Conservation (phyloP, 1,140 invertebrate species). For the Sminthurinus signatus region DNA sequence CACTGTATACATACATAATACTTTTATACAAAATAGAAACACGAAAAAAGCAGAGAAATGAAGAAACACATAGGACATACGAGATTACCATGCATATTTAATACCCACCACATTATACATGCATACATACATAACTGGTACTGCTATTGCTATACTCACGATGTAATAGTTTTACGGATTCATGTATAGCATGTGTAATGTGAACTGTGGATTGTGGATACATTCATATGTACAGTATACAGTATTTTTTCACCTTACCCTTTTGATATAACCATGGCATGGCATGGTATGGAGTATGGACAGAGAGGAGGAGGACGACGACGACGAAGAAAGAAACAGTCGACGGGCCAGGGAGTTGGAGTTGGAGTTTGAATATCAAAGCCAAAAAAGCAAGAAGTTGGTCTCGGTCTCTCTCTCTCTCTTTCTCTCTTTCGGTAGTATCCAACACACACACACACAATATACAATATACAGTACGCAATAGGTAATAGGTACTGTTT, state of each 20-base stretch:
- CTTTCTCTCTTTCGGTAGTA: not conserved
- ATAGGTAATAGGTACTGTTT: not conserved
- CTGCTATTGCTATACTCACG: not conserved
- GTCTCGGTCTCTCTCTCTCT: not conserved
- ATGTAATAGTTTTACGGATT: too few species aligned
- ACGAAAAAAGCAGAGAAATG: not conserved
- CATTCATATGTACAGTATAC: too few species aligned
- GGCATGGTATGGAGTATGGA: not conserved
- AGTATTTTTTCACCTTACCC: too few species aligned
- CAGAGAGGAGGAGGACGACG: not conserved
- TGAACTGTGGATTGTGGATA: too few species aligned
- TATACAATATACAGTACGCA: not conserved
- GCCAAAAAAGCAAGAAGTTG: too few species aligned
- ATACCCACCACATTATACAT: not conserved
- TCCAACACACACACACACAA: not conserved
- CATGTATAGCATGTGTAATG: too few species aligned
- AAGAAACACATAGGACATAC: not conserved
- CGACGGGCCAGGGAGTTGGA: not conserved
- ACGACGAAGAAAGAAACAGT: not conserved
- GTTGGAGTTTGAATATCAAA: too few species aligned
- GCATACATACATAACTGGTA: not conserved
- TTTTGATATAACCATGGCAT: not conserved
- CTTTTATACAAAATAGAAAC: not conserved
- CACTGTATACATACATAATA: not conserved
- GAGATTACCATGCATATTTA: not conserved